Percentiles rank a stretch among this genome's conserved stretches.
These are phyloP conservation scores for Phaethon lepturus DNA, from an alignment of 2,113 vertebrate species.

Conservation along the genomic window DNA sequence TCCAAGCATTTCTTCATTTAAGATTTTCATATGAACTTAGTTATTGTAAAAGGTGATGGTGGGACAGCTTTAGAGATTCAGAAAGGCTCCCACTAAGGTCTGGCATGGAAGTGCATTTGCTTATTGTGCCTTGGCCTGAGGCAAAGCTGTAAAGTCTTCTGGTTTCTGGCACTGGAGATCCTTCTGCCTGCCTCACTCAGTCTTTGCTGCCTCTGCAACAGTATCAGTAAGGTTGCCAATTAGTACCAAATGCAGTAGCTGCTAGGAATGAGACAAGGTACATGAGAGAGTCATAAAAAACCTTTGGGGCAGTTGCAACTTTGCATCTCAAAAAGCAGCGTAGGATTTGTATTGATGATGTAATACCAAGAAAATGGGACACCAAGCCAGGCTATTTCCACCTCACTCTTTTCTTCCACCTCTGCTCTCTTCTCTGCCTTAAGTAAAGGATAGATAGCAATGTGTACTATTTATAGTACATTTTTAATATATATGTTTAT, in stretches of 20 bases:
- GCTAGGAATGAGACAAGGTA: background rate
- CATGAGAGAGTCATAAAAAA: background rate
- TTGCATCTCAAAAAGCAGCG: background rate
- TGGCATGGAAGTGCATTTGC: accelerated
- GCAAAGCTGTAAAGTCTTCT: background rate
- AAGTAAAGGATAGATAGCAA: background rate
- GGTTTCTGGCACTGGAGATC: background rate
- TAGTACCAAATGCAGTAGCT: background rate
- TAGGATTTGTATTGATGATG: background rate
- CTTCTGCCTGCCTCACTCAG: background rate
- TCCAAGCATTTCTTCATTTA: background rate
- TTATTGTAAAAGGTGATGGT: background rate
- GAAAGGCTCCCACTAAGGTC: background rate
- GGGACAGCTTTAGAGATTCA: background rate
- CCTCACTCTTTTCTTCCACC: background rate
- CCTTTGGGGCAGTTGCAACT: background rate
- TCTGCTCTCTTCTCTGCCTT: background rate
- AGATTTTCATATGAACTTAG: background rate
- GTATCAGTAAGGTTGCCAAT: background rate
- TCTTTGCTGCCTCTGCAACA: background rate
- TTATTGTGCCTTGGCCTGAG: background rate
- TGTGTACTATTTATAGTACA: background rate
- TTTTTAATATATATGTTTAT: background rate
- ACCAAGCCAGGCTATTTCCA: background rate
- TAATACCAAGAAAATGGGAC: background rate